phyloP scores from a whole-genome alignment of 2,888 invertebrate genomes.

The Diarsia rubi region DNA sequence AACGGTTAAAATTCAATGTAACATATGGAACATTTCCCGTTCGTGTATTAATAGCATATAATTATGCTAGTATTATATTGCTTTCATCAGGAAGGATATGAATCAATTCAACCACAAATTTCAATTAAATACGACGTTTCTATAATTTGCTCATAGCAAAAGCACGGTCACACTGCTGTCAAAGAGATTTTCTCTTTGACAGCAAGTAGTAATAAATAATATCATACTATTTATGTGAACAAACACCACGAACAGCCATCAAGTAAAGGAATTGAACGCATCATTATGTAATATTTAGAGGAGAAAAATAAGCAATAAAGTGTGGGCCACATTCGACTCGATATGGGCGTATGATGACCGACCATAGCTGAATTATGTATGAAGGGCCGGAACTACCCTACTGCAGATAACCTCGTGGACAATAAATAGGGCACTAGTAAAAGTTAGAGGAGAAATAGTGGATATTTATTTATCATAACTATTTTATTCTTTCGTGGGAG shows the following conservation, averaged over 20 bases:
- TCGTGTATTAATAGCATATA: background rate
- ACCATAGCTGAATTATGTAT: conserved; percentile 78
- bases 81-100: background rate
- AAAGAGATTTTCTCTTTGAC: background rate
- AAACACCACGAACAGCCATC: conserved; percentile 20
- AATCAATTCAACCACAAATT: background rate
- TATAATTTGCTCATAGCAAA: background rate
- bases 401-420: conserved; percentile 64
- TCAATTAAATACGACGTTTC: background rate
- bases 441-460: conserved; percentile 60
- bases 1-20: background rate
- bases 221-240: too few species aligned
- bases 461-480: conserved; percentile 57
- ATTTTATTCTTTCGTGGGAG: conserved; percentile 26
- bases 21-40: background rate
- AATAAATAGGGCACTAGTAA: conserved; percentile 65
- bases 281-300: conserved; percentile 72
- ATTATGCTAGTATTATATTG: background rate
- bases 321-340: conserved; percentile 66
- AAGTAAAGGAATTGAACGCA: conserved; percentile 52
- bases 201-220: too few species aligned
- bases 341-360: conserved; percentile 78
- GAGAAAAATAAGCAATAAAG: conserved; percentile 70
- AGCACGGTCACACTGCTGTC: background rate
- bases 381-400: conserved; percentile 68